Evolutionary conservation across 2,113 vertebrate genomes (phyloP).

Genomic region (Pelusios castaneus): DNA sequence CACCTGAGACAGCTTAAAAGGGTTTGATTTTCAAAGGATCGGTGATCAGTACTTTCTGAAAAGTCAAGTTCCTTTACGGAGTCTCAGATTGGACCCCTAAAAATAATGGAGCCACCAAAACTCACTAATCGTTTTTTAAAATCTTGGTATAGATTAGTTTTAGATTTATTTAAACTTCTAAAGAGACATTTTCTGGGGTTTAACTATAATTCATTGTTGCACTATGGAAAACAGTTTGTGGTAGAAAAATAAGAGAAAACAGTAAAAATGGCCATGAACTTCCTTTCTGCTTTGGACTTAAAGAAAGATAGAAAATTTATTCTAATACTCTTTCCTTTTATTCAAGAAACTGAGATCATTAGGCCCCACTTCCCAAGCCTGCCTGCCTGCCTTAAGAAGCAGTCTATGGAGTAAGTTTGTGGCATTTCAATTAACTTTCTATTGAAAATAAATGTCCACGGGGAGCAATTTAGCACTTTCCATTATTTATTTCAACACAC

Average conservation of each 20-base stretch:
- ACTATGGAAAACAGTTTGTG: background rate
- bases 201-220: background rate
- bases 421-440: no score
- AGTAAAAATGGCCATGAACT: background rate
- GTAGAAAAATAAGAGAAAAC: background rate
- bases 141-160: background rate
- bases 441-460: no score
- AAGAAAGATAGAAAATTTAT: background rate
- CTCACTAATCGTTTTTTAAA: background rate
- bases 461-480: background rate
- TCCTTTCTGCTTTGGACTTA: background rate
- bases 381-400: background rate
- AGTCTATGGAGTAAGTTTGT: background rate
- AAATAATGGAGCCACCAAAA: background rate
- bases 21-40: fast-evolving
- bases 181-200: background rate
- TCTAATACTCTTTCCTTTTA: no score
- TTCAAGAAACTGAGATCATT: no score
- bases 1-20: background rate
- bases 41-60: background rate
- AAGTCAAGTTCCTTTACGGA: background rate
- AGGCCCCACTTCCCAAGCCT: no score
- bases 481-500: background rate
- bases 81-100: background rate
- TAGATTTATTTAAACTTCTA: background rate